phyloP scores from a whole-genome alignment of 2,113 vertebrate genomes.

The Probosciger aterrimus region DNA sequence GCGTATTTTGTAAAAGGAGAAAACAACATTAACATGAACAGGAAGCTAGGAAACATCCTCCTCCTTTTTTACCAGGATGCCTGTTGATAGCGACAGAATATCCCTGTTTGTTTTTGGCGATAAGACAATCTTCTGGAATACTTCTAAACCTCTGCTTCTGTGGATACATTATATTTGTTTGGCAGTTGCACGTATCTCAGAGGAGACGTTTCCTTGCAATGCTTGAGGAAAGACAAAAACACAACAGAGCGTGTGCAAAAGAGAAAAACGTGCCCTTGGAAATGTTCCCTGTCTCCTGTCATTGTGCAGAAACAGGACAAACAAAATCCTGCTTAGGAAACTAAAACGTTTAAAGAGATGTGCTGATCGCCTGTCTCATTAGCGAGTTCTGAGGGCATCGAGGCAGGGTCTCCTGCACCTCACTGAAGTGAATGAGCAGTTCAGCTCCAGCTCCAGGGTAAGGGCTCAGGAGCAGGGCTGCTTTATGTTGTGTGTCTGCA shows the following conservation, averaged over 20 bases:
- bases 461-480: not conserved
- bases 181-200: constrained; percentile 38
- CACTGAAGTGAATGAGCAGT: rapidly evolving
- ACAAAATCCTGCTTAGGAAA: not conserved
- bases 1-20: not conserved
- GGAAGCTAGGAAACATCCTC: not conserved
- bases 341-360: not conserved
- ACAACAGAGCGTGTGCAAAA: not conserved
- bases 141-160: constrained; percentile 23
- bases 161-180: not conserved
- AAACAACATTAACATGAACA: not conserved
- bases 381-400: not conserved
- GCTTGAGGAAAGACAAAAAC: constrained; percentile 32
- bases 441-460: not conserved
- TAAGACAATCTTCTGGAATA: constrained; percentile 18
- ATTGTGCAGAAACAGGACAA: not conserved
- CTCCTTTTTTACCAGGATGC: not conserved
- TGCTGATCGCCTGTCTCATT: rapidly evolving
- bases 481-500: not conserved
- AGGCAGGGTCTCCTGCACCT: not conserved
- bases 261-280: not conserved
- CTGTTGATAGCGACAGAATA: constrained; percentile 1
- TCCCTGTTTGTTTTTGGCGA: not conserved
- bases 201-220: constrained; percentile 9
- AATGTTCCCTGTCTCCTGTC: not conserved